Conservation (phyloP, 2,797 vertebrate genomes). For the Neostethus bicornis region DNA sequence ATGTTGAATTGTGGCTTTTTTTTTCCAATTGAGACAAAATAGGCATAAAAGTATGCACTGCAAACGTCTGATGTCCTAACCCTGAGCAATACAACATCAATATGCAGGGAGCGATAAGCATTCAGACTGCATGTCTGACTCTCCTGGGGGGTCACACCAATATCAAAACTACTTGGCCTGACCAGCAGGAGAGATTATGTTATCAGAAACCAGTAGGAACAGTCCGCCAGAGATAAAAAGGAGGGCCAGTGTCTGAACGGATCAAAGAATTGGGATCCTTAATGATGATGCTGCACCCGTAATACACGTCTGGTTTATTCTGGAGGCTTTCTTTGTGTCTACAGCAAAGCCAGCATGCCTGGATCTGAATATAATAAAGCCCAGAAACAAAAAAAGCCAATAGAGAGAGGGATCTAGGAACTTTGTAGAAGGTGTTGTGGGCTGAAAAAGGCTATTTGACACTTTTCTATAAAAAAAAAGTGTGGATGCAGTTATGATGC, state of each 20-base stretch:
- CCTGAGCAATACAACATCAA: constrained; percentile 47
- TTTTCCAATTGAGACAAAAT: neutral
- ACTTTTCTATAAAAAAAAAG: constrained; percentile 23
- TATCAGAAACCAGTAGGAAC: constrained; percentile 69
- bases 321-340: constrained; percentile 46
- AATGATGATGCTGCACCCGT: constrained; percentile 49
- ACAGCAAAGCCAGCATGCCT: constrained; percentile 34
- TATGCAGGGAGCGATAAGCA: constrained; percentile 69
- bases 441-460: constrained; percentile 12
- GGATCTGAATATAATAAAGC: constrained; percentile 33
- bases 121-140: constrained; percentile 42
- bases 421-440: constrained; percentile 25
- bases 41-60: neutral
- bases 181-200: constrained; percentile 61
- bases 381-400: constrained; percentile 31
- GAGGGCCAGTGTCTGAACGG: constrained; percentile 41
- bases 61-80: constrained; percentile 18
- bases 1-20: neutral
- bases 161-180: constrained; percentile 46
- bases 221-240: constrained; percentile 52
- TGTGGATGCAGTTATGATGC: constrained; percentile 6
- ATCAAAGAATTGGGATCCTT: constrained; percentile 39
- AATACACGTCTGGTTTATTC: constrained; percentile 40
- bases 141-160: constrained; percentile 57
- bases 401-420: constrained; percentile 18